Base-by-base conservation (phyloP, 2,113 vertebrate species). In the Proteles cristata region DNA sequence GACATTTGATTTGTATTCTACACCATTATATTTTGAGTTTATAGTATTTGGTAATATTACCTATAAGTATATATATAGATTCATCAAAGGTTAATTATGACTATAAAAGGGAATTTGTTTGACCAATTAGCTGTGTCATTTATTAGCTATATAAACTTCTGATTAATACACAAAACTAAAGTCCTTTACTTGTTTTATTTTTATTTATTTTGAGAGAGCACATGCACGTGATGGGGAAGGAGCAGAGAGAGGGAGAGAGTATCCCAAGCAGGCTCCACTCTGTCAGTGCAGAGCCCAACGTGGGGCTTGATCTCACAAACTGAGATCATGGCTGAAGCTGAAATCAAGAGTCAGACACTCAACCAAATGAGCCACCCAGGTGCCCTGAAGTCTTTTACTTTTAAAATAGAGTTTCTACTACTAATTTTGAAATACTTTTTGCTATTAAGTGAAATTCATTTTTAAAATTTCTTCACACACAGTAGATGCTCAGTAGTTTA, bases 1-100 rank as follows among this genome's bases (percentile, higher is more conserved):
- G 11, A 91, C 1, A 83, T 84, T 73, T 88, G 19, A 89, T 94
- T 92, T 74, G 69, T 65, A 92, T 82, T 90, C 68, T 14, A 86
- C 7, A 11, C 19, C 23, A 79, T 19, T 88, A 33, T 35, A 71
- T 31, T 74, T n/a, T 43, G 6, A 45, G 1, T 88, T 66, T 33
- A 68, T 4, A 65, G 2, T 33, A 76, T 19, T 16, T n/a, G 43
- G 19, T 35, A 48, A n/a, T 63, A 15, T 63, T 65, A 28, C n/a
- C 26, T 43, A 76, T 76, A 76, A 21, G 21, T 61, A 10, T 39
- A 63, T 50, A 50, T 45, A 45, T 19, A 25, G 15, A 23, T 31
- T 71, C 66, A 74, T 14, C 43, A 69, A 48, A 76, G 16, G n/a
- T 55, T 50, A 93, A 74, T 55, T 11, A 68, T 7, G 7, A 74